Conservation (phyloP, 2,797 vertebrate species). For the Lagorchestes hirsutus region DNA sequence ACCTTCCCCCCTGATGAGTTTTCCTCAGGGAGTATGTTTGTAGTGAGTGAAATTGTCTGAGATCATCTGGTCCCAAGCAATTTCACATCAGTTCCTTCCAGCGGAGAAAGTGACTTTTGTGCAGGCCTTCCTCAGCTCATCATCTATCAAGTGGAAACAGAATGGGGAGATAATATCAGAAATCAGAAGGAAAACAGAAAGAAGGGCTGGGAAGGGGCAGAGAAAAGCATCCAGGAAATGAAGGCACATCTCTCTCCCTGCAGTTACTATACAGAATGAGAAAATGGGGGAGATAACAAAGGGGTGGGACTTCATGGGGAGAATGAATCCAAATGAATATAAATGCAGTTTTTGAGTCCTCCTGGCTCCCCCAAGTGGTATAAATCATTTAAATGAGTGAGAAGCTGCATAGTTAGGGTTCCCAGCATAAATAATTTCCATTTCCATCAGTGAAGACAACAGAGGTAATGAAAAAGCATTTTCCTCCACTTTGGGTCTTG, state of each 20-base stretch:
- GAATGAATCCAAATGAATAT: not conserved
- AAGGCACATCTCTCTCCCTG: not conserved
- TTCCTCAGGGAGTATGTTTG: slow-evolving; percentile 52
- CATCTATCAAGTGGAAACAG: not conserved
- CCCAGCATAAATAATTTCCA: not conserved
- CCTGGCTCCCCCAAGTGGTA: not conserved
- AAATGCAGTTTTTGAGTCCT: not conserved
- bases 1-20: not conserved
- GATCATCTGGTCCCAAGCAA: not conserved
- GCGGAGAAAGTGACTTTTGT: slow-evolving; percentile 29
- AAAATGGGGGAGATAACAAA: not conserved
- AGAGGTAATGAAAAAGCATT: not conserved
- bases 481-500: not conserved
- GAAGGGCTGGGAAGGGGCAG: not conserved
- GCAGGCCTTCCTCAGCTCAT: slow-evolving; percentile 5
- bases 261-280: not conserved
- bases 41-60: not conserved
- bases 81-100: slow-evolving; percentile 27
- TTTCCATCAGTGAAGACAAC: slow-evolving; percentile 32
- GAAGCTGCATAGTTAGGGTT: not conserved
- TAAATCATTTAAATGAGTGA: not conserved
- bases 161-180: not conserved
- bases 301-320: not conserved
- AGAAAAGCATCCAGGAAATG: not conserved
- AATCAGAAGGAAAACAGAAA: not conserved